Base-by-base conservation (phyloP, 2,797 vertebrate species). In the Rhinatrema bivittatum region DNA sequence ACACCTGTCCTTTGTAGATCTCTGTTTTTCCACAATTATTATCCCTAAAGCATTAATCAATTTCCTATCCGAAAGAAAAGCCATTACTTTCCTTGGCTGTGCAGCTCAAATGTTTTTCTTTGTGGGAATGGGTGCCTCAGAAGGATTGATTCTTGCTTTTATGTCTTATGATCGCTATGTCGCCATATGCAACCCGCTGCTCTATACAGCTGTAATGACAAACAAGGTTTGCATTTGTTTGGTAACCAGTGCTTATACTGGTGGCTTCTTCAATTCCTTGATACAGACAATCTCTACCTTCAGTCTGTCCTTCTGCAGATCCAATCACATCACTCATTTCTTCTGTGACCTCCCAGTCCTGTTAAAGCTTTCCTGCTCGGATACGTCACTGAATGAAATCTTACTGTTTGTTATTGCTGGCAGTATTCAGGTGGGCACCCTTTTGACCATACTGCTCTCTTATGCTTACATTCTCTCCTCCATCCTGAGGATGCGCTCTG, bases 141-240 rank as follows among this genome's bases (percentile, higher is more conserved):
- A 43, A 18, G 43, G 40, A 29, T 12, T 43, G 2, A 16, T 43
- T 16, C 20, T 43, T 19, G 40, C 25, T 7, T 12, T 29, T 10
- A 43, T 43, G 40, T 31, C 40, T 6, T 34, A n/a, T 21, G 40
- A 43, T 13, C 27, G 40, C 6, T 43, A 34, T 25, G 40, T 19
- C 17, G 40, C 40, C 25, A 43, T 43, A 15, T 43, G 40, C 29
- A 27, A 14, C 13, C 40, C 40, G 1, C 23, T 43, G 7, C 40
- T 43, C 19, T 43, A 35, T 20, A 34, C 43, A 9, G 25, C 17
- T 10, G 29, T 43, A 8, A 43, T 43, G 31, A 43, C 22, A 25
- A 23, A 20, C 19, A 43, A 5, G 12, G 10, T 19, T 14, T 43
- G 40, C 25, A 18, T 35, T 16, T 4, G 14, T 18, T 5, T 43